These are phyloP conservation scores for Acrocephalus scirpaceus DNA, from an alignment of 2,797 vertebrate species.

Conservation along the genomic window DNA sequence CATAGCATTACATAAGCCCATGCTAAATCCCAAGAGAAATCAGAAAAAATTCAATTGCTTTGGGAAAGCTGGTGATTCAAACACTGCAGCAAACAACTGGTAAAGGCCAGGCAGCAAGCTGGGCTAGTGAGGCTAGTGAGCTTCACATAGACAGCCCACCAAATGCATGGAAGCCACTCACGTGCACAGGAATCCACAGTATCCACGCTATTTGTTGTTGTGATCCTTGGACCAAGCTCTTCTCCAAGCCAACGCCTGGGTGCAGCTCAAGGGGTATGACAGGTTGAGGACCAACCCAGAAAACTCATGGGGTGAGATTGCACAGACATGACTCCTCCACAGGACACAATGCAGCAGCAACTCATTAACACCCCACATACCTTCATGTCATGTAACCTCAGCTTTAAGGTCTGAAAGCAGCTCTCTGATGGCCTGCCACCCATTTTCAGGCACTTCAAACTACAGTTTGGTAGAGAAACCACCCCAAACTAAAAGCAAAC, in stretches of 20 bases:
- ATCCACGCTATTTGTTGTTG: not conserved
- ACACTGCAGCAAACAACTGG: not conserved
- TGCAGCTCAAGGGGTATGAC: not conserved
- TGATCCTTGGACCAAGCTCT: not conserved
- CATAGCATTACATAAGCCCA: not conserved
- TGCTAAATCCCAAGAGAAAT: not conserved
- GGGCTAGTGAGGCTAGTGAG: fast-evolving
- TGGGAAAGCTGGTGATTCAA: not conserved
- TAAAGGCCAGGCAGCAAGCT: not conserved
- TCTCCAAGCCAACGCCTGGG: not conserved
- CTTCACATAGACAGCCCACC: not conserved
- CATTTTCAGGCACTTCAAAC: not conserved
- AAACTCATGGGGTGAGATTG: not conserved
- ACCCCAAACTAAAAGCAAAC: not conserved
- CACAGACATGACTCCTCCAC: not conserved
- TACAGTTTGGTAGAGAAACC: not conserved
- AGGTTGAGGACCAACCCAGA: not conserved
- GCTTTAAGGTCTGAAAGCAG: not conserved
- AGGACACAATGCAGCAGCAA: not conserved
- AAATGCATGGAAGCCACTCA: not conserved
- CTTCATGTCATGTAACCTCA: not conserved
- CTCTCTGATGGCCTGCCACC: not conserved
- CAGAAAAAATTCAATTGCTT: not conserved
- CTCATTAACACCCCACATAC: not conserved
- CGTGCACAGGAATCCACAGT: not conserved